Evolutionary conservation across 2,113 vertebrate genomes (phyloP), one percentile per base, ranked within the genome.

Genomic region (Bos javanicus): DNA sequence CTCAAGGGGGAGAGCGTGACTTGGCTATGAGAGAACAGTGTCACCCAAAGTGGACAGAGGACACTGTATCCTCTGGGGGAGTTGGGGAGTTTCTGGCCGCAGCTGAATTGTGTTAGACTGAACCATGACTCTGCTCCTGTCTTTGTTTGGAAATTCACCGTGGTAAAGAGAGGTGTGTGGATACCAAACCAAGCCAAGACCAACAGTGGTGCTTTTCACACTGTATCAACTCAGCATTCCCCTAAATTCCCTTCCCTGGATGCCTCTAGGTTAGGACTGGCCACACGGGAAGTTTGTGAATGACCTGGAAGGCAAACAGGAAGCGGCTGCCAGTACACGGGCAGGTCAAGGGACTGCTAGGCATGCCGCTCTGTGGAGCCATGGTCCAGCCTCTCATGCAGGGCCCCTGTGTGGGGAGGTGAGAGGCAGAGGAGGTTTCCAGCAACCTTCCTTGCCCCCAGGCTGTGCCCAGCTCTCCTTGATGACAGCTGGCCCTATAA

Each of bases 401-500:
- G 39, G 39, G 26, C n/a, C 12, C 12, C 59, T 1, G 0, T 13
- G 7, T 17, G 48, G 28, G 54, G 25, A 30, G 21, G 43, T 19
- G 23, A 21, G 82, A 36, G 76, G 64, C 0, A 8, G 17, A 39
- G 39, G 1, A 17, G 76, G 30, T 8, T 23, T 30, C 50, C 14
- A 17, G 19, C 9, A 6, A 21, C 28, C 39, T 36, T 39, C 62
- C 71, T 57, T n/a, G 54, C 4, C 17, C 56, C 36, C 3, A 15
- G 0, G n/a, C 13, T 52, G 30, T 1, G 3, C 12, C 25, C 10
- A 12, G 19, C 56, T 26, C 12, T 14, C n/a, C 80, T 16, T 12
- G n/a, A 17, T 1, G 0, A 10, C 1, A 7, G 23, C 94, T 57
- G 4, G 57, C 6, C 33, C 46, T 48, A 5, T 0, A 6, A 8